Evolutionary conservation across 1,140 invertebrate genomes (phyloP), one percentile per base, ranked within the genome.

Genomic region (Drosophila malerkotliana): DNA sequence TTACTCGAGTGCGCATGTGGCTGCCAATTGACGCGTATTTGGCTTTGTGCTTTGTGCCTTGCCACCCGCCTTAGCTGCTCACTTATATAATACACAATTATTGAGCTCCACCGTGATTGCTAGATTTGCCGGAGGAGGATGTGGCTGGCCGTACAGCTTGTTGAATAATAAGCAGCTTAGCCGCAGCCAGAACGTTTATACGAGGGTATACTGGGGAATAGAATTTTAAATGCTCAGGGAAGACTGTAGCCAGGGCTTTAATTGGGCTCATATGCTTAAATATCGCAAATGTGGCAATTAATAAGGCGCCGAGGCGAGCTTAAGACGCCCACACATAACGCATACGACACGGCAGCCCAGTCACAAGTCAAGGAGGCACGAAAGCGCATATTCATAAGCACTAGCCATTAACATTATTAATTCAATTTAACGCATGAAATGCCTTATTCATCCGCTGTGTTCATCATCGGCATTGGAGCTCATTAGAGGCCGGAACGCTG

Each of bases 1-100:
- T 83, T 83, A 79, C 78, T 82, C 79, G 78, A 90, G 81, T 85
- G 81, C 79, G 79, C 83, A 84, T 88, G 84, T 88, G 83, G 83
- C 83, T 90, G 87, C 81, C 85, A 82, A 90, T 90, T 90, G 87
- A 85, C 85, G 87, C 81, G 79, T 85, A 79, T 90, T 90, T 90
- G 81, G 66, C 75, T 85, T 90, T 82, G 56, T 79, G 85, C 75
- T 82, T 81, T 77, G n/a, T 44, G 41, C 41, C 41, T 32, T 75
- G 74, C 67, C 30, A 37, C 30, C 37, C 34, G 34, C 34, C 34
- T 37, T 37, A 37, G 34, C 34, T 37, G 34, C 49, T 44, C 41
- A 45, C 48, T 60, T 71, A 76, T 66, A 84, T 76, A 84, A 84
- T 64, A 68, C 60, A 84, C 80, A 84, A 85, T 84, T 84, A 84